Base-by-base conservation (phyloP, 1,140 invertebrate genomes). In the Phthorimaea operculella region DNA sequence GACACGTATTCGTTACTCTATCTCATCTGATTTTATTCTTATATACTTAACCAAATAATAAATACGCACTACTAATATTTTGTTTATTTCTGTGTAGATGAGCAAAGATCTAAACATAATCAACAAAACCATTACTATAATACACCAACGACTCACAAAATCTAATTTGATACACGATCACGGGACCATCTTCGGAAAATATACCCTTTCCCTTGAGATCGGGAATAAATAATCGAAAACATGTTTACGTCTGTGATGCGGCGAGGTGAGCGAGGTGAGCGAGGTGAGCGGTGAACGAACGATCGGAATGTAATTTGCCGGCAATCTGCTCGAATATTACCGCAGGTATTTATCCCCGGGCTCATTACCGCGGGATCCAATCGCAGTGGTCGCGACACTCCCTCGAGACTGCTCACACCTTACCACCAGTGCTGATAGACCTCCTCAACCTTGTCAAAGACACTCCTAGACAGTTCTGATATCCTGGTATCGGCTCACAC, bases 291-390 rank as follows among this genome's bases (percentile, higher is more conserved):
- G 55, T 52, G 44, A 56, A 28, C 21, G 21, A 28, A 28, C 21
- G 21, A 28, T 28, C 21, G 21, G 21, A 68, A 66, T 60, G 60
- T 70, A 66, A 72, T 68, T 64, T 65, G 58, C 59, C n/a, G 52
- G 54, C 61, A 60, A 61, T 63, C 60, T 63, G 62, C 63, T 60
- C 58, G 55, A 58, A 63, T 62, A 68, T 66, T 66, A 67, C 64
- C 60, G 57, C 18, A 47, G 64, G 63, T 72, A 72, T 72, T 70
- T 70, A 73, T 76, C 62, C 66, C 66, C 62, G 55, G 52, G 59
- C 66, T 76, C 70, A 76, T 74, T 76, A 74, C 61, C 59, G 55
- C 63, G 55, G 68, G 60, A 74, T 67, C 74, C 71, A 72, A 76
- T 76, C 65, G 64, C 48, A 57, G 70, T 70, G 67, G 71, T 65